Percentiles rank a stretch among this genome's conserved stretches.
Evolutionary conservation across 2,797 vertebrate genomes (phyloP).

Genomic region (Falco naumanni): DNA sequence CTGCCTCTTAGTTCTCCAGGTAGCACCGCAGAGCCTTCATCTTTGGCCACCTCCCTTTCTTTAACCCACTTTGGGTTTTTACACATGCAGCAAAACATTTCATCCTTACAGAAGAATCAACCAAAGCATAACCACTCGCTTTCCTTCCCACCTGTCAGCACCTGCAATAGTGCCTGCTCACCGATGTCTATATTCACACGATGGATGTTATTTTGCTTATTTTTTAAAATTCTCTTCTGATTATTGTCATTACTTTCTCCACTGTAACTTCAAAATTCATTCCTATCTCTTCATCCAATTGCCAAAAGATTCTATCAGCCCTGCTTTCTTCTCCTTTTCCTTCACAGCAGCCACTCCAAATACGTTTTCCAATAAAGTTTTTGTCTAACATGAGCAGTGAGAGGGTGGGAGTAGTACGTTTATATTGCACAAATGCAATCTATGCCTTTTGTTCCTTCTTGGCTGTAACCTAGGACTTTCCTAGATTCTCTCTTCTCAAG

Average conservation of each 20-base stretch:
- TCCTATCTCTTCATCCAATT: not conserved
- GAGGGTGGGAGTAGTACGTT: not conserved
- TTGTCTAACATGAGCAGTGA: not conserved
- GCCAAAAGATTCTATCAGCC: not conserved
- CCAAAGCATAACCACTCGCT: not conserved
- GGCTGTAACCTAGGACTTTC: not conserved
- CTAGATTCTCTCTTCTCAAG: not conserved
- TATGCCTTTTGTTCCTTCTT: not conserved
- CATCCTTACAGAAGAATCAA: not conserved
- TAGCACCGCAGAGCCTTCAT: not conserved
- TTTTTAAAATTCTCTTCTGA: not conserved
- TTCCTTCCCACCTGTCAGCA: not conserved
- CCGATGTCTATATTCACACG: rapidly evolving
- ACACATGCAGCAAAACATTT: not conserved
- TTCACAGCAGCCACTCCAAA: not conserved
- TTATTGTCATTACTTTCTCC: not conserved
- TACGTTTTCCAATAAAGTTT: not conserved
- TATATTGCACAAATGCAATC: not conserved
- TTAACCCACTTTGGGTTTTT: not conserved
- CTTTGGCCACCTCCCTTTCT: not conserved
- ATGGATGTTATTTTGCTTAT: not conserved
- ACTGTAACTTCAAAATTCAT: not conserved
- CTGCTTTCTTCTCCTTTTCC: not conserved
- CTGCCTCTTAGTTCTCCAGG: not conserved
- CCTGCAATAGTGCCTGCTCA: not conserved